phyloP scores from a whole-genome alignment of 2,888 invertebrate species.

The Corbicula japonica region DNA sequence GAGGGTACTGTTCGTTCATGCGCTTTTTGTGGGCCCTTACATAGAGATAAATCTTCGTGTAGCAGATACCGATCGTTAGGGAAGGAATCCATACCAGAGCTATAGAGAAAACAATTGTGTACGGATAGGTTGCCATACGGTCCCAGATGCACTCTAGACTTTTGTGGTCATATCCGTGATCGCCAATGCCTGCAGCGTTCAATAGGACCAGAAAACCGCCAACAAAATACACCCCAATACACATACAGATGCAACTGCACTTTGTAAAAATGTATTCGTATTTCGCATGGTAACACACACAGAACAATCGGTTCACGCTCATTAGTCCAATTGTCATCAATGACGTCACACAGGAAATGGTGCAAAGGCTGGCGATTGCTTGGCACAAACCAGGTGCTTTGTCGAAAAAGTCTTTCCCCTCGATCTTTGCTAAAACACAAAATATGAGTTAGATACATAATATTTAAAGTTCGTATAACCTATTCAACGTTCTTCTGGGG shows the following conservation, averaged over 20 bases:
- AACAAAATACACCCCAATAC: slow-evolving; percentile 66
- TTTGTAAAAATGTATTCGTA: slow-evolving; percentile 71
- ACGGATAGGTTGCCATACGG: slow-evolving; percentile 72
- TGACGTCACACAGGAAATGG: slow-evolving; percentile 76
- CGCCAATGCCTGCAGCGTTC: slow-evolving; percentile 71
- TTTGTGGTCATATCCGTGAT: slow-evolving; percentile 75
- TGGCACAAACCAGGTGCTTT: slow-evolving; percentile 73
- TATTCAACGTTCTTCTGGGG: too few relatives aligned
- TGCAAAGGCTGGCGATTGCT: slow-evolving; percentile 73
- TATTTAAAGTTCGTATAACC: too few relatives aligned
- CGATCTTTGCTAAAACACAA: slow-evolving; percentile 73
- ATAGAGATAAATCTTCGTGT: slow-evolving; percentile 66
- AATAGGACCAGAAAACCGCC: slow-evolving; percentile 70
- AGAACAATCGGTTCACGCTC: slow-evolving; percentile 77
- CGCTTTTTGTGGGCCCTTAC: slow-evolving; percentile 48
- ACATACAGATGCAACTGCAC: slow-evolving; percentile 65
- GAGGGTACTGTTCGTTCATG: background rate
- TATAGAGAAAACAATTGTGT: slow-evolving; percentile 75
- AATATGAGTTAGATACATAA: background rate
- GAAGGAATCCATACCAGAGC: slow-evolving; percentile 76
- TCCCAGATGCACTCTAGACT: slow-evolving; percentile 79
- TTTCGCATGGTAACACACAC: slow-evolving; percentile 68
- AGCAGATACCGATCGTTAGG: slow-evolving; percentile 70
- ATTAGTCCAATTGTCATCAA: slow-evolving; percentile 75
- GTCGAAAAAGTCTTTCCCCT: slow-evolving; percentile 74